Evolutionary conservation across 2,113 vertebrate genomes (phyloP), one percentile per base, ranked within the genome.

Genomic region (Podarcis muralis): DNA sequence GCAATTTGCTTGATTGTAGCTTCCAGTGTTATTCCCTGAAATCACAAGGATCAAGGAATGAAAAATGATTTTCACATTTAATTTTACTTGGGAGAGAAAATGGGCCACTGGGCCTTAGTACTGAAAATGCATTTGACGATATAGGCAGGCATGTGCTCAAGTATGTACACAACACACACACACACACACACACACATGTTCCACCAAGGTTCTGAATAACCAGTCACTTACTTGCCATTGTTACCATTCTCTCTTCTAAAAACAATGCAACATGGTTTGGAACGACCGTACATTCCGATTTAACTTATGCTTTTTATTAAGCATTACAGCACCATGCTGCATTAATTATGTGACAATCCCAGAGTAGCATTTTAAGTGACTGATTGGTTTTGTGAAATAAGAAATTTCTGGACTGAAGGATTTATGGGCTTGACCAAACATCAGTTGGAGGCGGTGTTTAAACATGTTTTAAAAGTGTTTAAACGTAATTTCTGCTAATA

Each of bases 311-410:
- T 89, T 83, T 37, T 77, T 88, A 27, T 77, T 88, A 74, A 25
- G 37, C 23, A 53, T 35, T 35, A 27, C 25, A 35, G 25, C 43
- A 79, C 3, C 5, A 8, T 83, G 48, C 35, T 48, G 12, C 40
- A 78, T 13, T 22, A 71, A 90, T 40, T 0, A 0, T 53, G 35
- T 32, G 0, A 62, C 37, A 27, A 74, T 89, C 81, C 66, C 59
- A 74, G 90, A 59, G 32, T 43, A 77, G 11, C 3, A n/a, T 76
- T 76, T 35, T 6, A 40, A 83, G 32, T 85, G 53, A 40, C 0
- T 37, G 43, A 12, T 43, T 84, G 18, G 16, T 48, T 0, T 0
- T 35, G n/a, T 23, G 30, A 30, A 91, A 57, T 7, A 0, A 2
- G 65, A 40, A 87, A 30, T 0, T 23, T 0, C 81, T 69, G 72